phyloP scores from a whole-genome alignment of 37 sponge, comb jelly and placozoan species.

The Corticium candelabrum region DNA sequence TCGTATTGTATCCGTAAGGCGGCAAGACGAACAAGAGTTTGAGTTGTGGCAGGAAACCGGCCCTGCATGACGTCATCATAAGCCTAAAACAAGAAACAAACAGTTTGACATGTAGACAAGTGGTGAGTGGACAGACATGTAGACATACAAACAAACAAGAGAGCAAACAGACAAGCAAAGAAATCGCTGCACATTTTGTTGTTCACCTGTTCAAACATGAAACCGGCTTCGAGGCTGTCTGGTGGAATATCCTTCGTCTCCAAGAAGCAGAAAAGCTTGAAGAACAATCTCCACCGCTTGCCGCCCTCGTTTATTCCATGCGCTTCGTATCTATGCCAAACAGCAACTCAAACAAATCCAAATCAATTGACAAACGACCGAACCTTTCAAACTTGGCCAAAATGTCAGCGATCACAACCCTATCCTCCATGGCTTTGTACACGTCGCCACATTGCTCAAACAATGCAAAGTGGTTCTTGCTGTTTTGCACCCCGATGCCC shows the following conservation, averaged over 20 bases:
- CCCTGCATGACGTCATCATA: conserved; percentile 62
- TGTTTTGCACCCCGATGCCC: conserved; percentile 41
- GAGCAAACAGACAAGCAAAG: too few relatives aligned
- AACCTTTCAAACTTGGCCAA: conserved; percentile 83
- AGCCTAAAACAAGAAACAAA: conserved; percentile 26
- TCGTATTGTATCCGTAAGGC: conserved; percentile 73
- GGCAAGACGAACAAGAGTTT: conserved; percentile 54
- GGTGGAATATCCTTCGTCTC: conserved; percentile 37
- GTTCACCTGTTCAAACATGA: conserved; percentile 82
- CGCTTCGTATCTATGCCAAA: conserved; percentile 10
- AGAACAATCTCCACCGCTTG: conserved; percentile 64
- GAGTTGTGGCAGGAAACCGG: conserved; percentile 42
- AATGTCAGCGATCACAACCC: conserved; percentile 68
- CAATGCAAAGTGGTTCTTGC: conserved; percentile 79
- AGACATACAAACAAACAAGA: too few relatives aligned
- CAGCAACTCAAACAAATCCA: background rate
- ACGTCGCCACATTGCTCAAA: conserved; percentile 65
- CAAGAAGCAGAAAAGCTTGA: conserved; percentile 72
- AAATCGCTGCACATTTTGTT: too few relatives aligned
- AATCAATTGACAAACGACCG: background rate
- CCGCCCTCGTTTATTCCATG: conserved; percentile 24
- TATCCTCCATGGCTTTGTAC: conserved; percentile 63
- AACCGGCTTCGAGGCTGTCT: conserved; percentile 66
- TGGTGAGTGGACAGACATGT: too few relatives aligned
- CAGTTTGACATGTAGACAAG: background rate